These are phyloP conservation scores for Phrixothrix hirtus DNA, from an alignment of 2,888 invertebrate species.

Conservation along the genomic window DNA sequence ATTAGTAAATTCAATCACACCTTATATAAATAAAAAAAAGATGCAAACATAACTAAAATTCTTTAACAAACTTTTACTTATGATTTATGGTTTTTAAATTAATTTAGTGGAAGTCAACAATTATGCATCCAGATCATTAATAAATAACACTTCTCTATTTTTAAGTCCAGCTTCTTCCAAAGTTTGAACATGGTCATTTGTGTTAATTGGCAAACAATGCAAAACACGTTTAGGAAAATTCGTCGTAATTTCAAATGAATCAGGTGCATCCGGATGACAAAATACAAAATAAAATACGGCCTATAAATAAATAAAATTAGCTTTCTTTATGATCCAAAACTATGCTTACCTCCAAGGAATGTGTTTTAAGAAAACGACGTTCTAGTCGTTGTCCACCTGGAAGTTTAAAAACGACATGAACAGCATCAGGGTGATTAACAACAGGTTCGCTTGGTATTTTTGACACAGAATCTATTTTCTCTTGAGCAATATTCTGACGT, in stretches of 20 bases:
- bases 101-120: conserved; percentile 6
- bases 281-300: conserved; percentile 94
- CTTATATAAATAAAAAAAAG: conserved; percentile 4
- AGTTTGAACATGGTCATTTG: conserved; percentile 59
- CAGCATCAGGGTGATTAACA: conserved; percentile 67
- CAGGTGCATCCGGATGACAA: conserved; percentile 90
- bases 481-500: conserved; percentile 62
- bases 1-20: conserved; percentile 17
- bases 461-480: conserved; percentile 67
- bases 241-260: conserved; percentile 92
- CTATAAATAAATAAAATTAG: conserved; percentile 66
- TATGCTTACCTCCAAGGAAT: conserved; percentile 85
- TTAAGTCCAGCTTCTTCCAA: conserved; percentile 81
- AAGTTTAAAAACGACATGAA: conserved; percentile 88
- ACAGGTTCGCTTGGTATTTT: conserved; percentile 79
- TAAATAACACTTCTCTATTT: conserved; percentile 89
- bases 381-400: conserved; percentile 89
- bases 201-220: conserved; percentile 61
- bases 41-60: conserved; percentile 8
- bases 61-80: conserved; percentile 5
- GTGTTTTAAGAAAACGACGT: conserved; percentile 77
- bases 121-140: conserved; percentile 89
- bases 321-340: too few relatives aligned
- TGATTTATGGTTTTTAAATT: conserved; percentile 7
- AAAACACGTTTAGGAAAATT: conserved; percentile 91